Evolutionary conservation across 1,140 invertebrate species (phyloP), one percentile per base, ranked within the genome.

Genomic region (Physella acuta): DNA sequence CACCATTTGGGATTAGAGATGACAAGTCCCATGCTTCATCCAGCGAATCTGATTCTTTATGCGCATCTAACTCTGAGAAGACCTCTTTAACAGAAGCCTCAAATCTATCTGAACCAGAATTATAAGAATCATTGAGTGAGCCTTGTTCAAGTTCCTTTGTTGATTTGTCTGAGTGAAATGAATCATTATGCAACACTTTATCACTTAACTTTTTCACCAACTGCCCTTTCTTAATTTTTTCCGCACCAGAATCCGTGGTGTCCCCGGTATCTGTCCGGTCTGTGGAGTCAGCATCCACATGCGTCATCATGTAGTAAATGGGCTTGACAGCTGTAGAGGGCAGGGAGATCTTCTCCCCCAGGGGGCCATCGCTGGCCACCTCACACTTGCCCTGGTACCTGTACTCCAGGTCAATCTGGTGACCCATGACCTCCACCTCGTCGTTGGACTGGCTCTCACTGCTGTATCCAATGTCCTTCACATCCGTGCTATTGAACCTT

Each of bases 391-490:
- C 74, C 28, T 59, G 62, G 55, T 52, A 75, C 5, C 59, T 69
- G 31, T 71, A 70, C 66, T 75, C 74, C 61, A 75, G 31, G 55
- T 68, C 64, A 49, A 71, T 74, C 69, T 75, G 74, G 31, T 73
- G 68, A 28, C 67, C 66, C 65, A 75, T 70, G 17, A 70, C 51
- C 52, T 78, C 78, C 2, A 75, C 73, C 60, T 84, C 83, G 65
- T 85, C 83, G 55, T 78, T 82, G 20, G 82, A 83, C 39, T 82
- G 81, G 63, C 82, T 82, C 70, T 83, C 83, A 73, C 82, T 84
- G 37, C 80, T 81, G 71, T 85, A 85, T 31, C 83, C 83, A 58
- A 85, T 75, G 72, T 85, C 83, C 58, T 78, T 78, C 36, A 68
- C 66, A 51, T 78, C 78, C 30, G 61, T 70, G 44, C 74, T 76